Conservation (phyloP, 1,140 invertebrate species). For the Olivierus martensii region DNA sequence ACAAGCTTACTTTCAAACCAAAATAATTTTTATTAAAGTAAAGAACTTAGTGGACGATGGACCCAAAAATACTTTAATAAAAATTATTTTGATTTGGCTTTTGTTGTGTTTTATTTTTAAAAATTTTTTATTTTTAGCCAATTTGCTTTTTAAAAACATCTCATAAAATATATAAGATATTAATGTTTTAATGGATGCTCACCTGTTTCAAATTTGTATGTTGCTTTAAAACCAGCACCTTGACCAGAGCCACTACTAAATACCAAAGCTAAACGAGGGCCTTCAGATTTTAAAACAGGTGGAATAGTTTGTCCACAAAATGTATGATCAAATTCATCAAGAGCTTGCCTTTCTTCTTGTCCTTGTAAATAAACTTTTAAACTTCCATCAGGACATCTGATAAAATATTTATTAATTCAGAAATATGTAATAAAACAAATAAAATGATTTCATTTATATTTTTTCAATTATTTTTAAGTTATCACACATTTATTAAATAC, state of each 20-base stretch:
- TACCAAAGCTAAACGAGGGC: slow-evolving; percentile 81
- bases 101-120: no score
- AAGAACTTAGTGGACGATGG: no score
- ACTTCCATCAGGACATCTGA: slow-evolving; percentile 72
- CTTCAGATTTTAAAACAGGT: slow-evolving; percentile 60
- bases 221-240: slow-evolving; percentile 80
- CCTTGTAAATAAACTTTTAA: slow-evolving; percentile 82
- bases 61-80: no score
- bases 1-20: no score
- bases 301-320: slow-evolving; percentile 66
- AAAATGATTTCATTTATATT: no score
- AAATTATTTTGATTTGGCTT: no score
- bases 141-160: no score
- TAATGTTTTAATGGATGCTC: slow-evolving; percentile 14
- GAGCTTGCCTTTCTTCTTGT: slow-evolving; percentile 79
- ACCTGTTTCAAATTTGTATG: slow-evolving; percentile 78
- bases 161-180: no score
- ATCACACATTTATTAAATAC: no score
- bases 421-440: neutral
- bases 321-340: slow-evolving; percentile 84
- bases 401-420: slow-evolving; percentile 3
- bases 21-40: no score
- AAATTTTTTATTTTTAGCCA: no score
- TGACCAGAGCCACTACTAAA: slow-evolving; percentile 79
- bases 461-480: no score